phyloP scores from a whole-genome alignment of 2,797 vertebrate genomes.

The Melanotaenia pygmaea region DNA sequence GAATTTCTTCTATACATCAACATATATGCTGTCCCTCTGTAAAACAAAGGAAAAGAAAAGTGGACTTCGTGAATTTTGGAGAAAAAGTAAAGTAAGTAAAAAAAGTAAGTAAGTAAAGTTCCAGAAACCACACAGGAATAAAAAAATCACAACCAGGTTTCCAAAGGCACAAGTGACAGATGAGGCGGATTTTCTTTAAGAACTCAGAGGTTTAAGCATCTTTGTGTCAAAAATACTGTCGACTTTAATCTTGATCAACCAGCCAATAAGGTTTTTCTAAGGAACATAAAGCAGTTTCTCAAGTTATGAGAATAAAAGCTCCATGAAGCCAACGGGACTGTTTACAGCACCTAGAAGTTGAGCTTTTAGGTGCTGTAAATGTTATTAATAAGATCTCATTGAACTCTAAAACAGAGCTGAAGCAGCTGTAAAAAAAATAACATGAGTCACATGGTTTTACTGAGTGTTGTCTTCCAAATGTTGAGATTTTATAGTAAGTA shows the following conservation, averaged over 20 bases:
- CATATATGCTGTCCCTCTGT: not conserved
- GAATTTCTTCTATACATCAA: not conserved
- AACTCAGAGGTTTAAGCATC: conserved; percentile 42
- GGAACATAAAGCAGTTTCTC: conserved; percentile 48
- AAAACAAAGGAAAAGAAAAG: not conserved
- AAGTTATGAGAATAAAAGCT: conserved; percentile 46
- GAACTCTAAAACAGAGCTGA: conserved; percentile 30
- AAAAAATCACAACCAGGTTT: not conserved
- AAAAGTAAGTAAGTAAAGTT: not conserved
- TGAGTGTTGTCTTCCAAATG: not conserved
- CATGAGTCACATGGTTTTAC: conserved; percentile 16
- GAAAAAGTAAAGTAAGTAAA: not conserved
- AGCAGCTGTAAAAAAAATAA: conserved; percentile 7
- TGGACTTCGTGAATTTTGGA: not conserved
- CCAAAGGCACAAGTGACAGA: conserved; percentile 9
- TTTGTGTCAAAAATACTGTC: conserved; percentile 31
- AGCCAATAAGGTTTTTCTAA: conserved; percentile 58
- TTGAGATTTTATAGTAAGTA: not conserved
- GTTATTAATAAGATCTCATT: conserved; percentile 45
- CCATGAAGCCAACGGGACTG: conserved; percentile 23
- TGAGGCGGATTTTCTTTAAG: conserved; percentile 47
- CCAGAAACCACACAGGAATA: not conserved
- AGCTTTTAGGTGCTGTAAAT: conserved; percentile 41
- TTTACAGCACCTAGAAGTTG: conserved; percentile 5
- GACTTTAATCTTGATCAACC: conserved; percentile 46